Conservation (phyloP, 2,113 vertebrate genomes). For the Pelmatolapia mariae region DNA sequence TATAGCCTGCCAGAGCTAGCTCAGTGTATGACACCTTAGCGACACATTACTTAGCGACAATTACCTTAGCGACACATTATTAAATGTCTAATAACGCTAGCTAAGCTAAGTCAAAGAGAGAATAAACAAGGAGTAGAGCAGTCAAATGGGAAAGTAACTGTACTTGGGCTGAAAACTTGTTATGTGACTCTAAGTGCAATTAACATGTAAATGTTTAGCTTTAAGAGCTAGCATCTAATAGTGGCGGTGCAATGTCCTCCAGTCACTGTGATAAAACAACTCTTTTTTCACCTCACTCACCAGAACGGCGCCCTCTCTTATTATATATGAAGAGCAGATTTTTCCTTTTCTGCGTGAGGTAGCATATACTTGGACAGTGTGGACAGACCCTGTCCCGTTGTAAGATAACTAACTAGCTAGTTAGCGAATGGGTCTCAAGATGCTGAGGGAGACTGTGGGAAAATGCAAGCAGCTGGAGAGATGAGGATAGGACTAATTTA, state of each 20-base stretch:
- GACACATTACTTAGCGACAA: background rate
- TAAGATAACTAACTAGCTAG: background rate
- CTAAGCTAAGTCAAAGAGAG: background rate
- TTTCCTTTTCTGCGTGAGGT: background rate
- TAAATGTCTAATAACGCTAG: background rate
- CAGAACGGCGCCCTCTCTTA: accelerated
- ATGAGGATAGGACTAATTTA: background rate
- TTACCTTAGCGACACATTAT: background rate
- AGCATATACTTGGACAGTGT: background rate
- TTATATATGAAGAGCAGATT: background rate
- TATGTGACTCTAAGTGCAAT: background rate
- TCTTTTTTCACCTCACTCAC: background rate
- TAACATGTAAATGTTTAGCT: background rate
- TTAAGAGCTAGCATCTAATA: background rate
- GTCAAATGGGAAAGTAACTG: background rate
- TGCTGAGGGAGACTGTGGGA: background rate
- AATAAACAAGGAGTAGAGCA: background rate
- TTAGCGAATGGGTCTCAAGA: background rate
- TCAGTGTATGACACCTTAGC: background rate
- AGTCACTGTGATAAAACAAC: background rate
- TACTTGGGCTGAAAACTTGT: background rate
- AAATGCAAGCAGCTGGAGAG: background rate
- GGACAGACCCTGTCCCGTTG: background rate
- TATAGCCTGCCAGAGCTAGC: background rate
- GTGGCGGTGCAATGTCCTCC: background rate